phyloP scores from a whole-genome alignment of 2,888 invertebrate species.

The Miltochrista miniata region DNA sequence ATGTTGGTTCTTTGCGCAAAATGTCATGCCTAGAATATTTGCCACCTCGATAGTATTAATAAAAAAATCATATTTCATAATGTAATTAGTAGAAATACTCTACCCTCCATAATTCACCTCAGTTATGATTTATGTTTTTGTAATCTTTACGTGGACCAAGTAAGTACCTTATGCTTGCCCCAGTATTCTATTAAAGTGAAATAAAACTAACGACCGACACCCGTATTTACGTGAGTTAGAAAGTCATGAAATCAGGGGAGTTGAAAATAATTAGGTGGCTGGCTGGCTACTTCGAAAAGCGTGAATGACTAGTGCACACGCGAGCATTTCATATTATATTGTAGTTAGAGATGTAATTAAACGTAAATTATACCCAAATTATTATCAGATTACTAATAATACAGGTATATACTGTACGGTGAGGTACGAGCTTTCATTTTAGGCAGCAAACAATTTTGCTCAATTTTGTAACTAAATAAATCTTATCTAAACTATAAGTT shows the following conservation, averaged over 20 bases:
- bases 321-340: slow-evolving; percentile 74
- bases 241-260: slow-evolving; percentile 63
- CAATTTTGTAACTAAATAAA: no score
- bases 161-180: neutral
- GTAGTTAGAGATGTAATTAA: slow-evolving; percentile 74
- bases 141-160: slow-evolving; percentile 1
- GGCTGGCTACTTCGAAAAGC: slow-evolving; percentile 47
- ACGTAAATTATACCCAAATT: slow-evolving; percentile 62
- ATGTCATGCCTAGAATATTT: no score
- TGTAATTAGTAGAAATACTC: neutral
- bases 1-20: no score
- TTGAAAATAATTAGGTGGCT: slow-evolving; percentile 68
- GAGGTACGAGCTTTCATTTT: neutral
- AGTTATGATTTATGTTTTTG: slow-evolving; percentile 6
- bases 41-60: no score
- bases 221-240: slow-evolving; percentile 43
- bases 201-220: slow-evolving; percentile 30
- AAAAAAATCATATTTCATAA: neutral
- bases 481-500: no score
- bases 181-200: slow-evolving; percentile 34
- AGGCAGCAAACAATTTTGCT: no score
- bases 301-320: slow-evolving; percentile 69
- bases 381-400: slow-evolving; percentile 55
- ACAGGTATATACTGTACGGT: slow-evolving; percentile 9
- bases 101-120: neutral